Evolutionary conservation across 2,888 invertebrate genomes (phyloP).

Genomic region (Pachydiplax longipennis): DNA sequence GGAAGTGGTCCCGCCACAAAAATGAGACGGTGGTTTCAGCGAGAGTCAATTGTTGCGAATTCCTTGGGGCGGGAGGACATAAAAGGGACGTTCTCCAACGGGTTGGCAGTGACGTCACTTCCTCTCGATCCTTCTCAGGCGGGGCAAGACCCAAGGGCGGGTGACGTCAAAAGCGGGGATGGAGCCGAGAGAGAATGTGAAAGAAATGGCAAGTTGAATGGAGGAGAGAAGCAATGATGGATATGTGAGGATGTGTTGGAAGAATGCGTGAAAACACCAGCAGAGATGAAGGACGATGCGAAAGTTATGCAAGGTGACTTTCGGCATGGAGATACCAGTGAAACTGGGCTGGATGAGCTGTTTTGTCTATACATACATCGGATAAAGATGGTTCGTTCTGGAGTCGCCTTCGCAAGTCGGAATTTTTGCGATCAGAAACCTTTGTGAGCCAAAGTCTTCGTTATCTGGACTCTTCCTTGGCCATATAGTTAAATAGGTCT

Average conservation of each 20-base stretch:
- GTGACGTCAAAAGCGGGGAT: not conserved
- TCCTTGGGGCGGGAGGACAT: not conserved
- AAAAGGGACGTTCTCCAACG: not conserved
- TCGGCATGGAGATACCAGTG: too few relatives aligned
- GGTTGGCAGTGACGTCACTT: not conserved
- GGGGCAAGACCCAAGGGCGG: not conserved
- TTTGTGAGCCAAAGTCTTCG: too few relatives aligned
- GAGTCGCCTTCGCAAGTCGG: too few relatives aligned
- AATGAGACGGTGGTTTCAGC: conserved; percentile 25
- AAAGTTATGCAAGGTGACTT: too few relatives aligned
- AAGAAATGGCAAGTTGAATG: not conserved
- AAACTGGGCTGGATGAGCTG: too few relatives aligned
- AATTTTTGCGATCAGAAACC: too few relatives aligned
- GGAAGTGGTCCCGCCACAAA: not conserved
- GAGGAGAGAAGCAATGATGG: not conserved
- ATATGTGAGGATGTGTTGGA: not conserved
- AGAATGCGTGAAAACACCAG: not conserved
- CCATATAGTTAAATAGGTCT: too few relatives aligned
- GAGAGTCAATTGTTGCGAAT: conserved; percentile 35
- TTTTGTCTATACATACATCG: too few relatives aligned
- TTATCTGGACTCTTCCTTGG: too few relatives aligned
- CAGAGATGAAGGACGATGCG: too few relatives aligned
- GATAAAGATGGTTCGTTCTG: too few relatives aligned
- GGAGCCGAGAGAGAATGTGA: not conserved
- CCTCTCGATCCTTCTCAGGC: not conserved